Conservation (phyloP, 2,113 vertebrate species). For the Antechinus flavipes region DNA sequence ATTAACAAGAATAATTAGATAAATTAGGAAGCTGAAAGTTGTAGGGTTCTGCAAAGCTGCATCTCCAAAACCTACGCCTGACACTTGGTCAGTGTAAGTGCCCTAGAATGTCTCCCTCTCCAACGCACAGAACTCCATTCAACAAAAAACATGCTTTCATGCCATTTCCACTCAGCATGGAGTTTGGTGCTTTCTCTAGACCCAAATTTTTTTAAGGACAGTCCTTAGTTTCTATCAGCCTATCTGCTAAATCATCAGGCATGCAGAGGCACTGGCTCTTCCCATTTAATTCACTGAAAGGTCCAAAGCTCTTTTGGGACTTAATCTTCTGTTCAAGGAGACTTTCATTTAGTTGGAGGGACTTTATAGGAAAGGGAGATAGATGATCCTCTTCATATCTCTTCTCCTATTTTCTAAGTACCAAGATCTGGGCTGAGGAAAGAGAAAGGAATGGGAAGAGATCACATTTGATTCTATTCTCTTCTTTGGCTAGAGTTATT, state of each 20-base stretch:
- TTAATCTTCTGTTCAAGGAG: background rate
- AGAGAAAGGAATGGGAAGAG: background rate
- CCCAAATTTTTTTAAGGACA: background rate
- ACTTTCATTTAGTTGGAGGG: background rate
- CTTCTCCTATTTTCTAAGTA: background rate
- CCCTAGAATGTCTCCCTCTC: background rate
- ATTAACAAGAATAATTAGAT: background rate
- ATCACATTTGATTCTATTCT: background rate
- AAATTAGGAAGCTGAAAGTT: background rate
- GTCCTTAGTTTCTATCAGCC: background rate
- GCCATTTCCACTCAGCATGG: background rate
- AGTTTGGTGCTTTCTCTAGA: background rate
- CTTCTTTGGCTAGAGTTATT: background rate
- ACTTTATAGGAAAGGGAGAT: background rate
- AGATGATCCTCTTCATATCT: background rate
- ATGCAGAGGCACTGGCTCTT: background rate
- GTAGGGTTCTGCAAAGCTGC: background rate
- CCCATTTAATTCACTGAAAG: background rate
- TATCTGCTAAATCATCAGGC: background rate
- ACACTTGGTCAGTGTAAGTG: background rate
- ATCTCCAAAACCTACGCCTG: background rate
- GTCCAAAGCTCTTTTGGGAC: background rate
- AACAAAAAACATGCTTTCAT: background rate
- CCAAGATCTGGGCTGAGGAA: background rate
- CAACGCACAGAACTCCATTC: background rate